Conservation (phyloP, 2,888 invertebrate species). For the Halictus ligatus region DNA sequence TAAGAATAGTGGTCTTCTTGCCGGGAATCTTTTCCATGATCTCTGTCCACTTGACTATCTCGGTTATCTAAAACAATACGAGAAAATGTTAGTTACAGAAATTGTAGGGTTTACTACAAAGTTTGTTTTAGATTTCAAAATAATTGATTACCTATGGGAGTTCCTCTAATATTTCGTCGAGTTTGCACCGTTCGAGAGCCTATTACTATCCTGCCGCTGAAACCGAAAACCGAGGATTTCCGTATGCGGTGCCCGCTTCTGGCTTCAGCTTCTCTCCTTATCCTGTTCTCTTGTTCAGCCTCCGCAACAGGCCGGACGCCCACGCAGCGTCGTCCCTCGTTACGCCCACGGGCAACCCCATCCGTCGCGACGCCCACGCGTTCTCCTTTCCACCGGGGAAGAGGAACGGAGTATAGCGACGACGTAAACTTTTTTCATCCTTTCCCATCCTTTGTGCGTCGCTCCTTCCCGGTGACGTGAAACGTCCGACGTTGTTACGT, state of each 20-base stretch:
- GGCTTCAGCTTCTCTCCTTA: background rate
- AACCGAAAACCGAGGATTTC: constrained; percentile 31
- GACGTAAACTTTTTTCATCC: constrained; percentile 27
- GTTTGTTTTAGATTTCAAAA: too few species aligned
- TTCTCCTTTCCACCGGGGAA: background rate
- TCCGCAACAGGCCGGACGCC: constrained; percentile 76
- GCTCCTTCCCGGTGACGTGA: background rate
- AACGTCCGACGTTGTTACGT: constrained; percentile 7
- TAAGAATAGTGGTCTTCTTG: too few species aligned
- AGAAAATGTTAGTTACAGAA: too few species aligned
- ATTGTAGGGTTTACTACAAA: too few species aligned
- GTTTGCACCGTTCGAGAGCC: background rate
- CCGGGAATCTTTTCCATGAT: too few species aligned
- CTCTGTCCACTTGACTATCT: too few species aligned
- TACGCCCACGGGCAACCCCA: constrained; percentile 68
- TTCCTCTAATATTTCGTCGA: background rate
- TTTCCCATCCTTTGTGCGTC: background rate
- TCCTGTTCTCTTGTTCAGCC: constrained; percentile 49
- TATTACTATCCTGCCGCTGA: background rate
- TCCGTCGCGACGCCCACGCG: constrained; percentile 45
- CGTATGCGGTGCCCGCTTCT: constrained; percentile 52
- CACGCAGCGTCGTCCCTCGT: constrained; percentile 61
- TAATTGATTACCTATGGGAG: too few species aligned
- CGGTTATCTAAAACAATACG: too few species aligned
- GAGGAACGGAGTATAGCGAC: background rate